These are phyloP conservation scores for Drosophila planitibia DNA, from an alignment of 2,888 invertebrate genomes.

Conservation along the genomic window DNA sequence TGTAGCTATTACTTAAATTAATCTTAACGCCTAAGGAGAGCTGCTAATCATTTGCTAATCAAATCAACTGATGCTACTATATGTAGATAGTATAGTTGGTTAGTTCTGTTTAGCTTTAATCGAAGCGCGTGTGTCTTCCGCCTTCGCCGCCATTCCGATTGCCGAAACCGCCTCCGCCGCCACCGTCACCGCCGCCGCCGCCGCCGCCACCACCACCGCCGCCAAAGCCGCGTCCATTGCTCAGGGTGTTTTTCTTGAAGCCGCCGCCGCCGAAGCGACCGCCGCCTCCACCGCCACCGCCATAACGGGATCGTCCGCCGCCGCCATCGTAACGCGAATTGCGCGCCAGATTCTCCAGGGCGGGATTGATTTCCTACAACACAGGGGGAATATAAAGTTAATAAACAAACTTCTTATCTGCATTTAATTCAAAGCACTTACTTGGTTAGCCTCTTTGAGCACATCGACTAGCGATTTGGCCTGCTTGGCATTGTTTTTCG, in stretches of 20 bases:
- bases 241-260: constrained; percentile 65
- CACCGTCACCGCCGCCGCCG: constrained; percentile 63
- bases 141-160: constrained; percentile 54
- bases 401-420: background rate
- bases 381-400: background rate
- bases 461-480: constrained; percentile 95
- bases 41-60: constrained; percentile 75
- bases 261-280: constrained; percentile 70
- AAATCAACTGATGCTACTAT: constrained; percentile 71
- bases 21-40: constrained; percentile 51
- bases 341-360: constrained; percentile 92
- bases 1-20: constrained; percentile 72
- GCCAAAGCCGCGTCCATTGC: constrained; percentile 73
- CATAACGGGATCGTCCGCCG: constrained; percentile 76
- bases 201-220: constrained; percentile 63
- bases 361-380: constrained; percentile 91
- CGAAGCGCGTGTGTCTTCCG: constrained; percentile 82
- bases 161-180: constrained; percentile 63
- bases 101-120: constrained; percentile 69
- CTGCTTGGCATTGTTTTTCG: constrained; percentile 94
- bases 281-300: constrained; percentile 85
- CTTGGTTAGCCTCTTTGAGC: constrained; percentile 95
- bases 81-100: constrained; percentile 22
- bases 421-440: constrained; percentile 79
- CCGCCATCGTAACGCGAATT: constrained; percentile 88